Evolutionary conservation across 2,888 invertebrate genomes (phyloP).

Genomic region (Drosophila gaucha): DNA sequence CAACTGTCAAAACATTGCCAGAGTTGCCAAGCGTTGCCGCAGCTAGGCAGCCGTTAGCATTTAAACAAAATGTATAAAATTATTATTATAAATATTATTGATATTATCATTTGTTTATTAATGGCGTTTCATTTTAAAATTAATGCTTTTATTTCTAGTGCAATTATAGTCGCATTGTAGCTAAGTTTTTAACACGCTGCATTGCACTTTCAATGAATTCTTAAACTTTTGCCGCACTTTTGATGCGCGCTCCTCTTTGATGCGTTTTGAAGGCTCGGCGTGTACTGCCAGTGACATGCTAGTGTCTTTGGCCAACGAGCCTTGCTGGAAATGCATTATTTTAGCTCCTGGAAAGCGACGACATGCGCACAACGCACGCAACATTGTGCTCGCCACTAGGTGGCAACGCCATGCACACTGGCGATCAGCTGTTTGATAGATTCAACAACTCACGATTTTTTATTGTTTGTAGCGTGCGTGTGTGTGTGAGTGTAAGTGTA

Average conservation of each 20-base stretch:
- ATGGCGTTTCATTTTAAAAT: background rate
- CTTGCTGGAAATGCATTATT: constrained; percentile 48
- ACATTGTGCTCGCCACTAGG: constrained; percentile 33
- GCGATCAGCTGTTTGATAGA: constrained; percentile 47
- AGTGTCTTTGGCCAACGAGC: constrained; percentile 35
- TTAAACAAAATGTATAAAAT: constrained; percentile 34
- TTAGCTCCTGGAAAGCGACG: constrained; percentile 52
- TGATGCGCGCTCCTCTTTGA: constrained; percentile 38
- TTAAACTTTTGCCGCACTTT: constrained; percentile 19
- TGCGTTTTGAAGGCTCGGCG: constrained; percentile 73
- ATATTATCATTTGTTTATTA: constrained; percentile 2
- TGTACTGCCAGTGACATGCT: constrained; percentile 56
- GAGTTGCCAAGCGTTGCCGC: constrained; percentile 56
- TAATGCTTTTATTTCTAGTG: background rate
- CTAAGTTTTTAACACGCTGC: constrained; percentile 8
- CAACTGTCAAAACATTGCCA: constrained; percentile 64
- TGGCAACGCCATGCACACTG: constrained; percentile 56
- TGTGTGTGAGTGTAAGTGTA: constrained; percentile 4
- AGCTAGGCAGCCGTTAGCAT: constrained; percentile 35
- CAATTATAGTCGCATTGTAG: constrained; percentile 1
- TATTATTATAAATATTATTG: background rate
- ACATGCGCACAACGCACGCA: constrained; percentile 60
- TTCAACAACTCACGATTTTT: constrained; percentile 50
- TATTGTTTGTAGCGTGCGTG: constrained; percentile 5
- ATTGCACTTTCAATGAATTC: constrained; percentile 11